A percentile compares a stretch with the other conserved stretches of the same genome.
These are phyloP conservation scores for Centropus unirufus DNA, from an alignment of 2,113 vertebrate genomes.

Conservation along the genomic window DNA sequence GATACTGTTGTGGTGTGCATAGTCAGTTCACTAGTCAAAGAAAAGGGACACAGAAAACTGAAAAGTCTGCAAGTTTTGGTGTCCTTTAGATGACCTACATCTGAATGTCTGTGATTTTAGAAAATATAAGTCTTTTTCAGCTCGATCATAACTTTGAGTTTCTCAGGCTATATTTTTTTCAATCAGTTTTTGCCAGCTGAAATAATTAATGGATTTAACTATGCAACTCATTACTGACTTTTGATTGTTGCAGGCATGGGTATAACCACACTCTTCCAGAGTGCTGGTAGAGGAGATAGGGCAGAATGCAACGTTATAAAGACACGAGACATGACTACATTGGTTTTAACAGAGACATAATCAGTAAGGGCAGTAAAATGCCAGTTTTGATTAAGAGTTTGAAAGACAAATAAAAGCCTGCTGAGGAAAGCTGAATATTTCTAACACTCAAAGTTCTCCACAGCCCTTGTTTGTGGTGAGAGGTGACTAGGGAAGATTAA, in stretches of 20 bases:
- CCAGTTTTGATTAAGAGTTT: constrained; percentile 58
- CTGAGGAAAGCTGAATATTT: constrained; percentile 57
- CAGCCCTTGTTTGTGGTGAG: constrained; percentile 4
- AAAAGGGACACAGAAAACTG: neutral
- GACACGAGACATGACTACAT: neutral
- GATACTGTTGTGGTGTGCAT: no score
- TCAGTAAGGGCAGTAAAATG: constrained; percentile 43
- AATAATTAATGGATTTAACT: neutral
- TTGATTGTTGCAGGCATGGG: neutral
- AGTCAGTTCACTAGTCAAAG: neutral
- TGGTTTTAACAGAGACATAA: constrained; percentile 28
- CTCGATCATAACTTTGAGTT: neutral
- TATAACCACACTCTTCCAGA: neutral
- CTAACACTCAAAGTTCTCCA: constrained; percentile 34
- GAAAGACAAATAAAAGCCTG: constrained; percentile 58
- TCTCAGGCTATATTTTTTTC: neutral
- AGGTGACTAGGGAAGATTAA: constrained; percentile 21
- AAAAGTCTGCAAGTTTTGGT: neutral
- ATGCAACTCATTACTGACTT: neutral
- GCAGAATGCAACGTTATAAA: neutral
- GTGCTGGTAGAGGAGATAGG: neutral
- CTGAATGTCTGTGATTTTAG: neutral
- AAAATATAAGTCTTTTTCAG: neutral
- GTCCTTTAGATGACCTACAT: neutral
- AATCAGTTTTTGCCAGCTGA: neutral